phyloP scores from a whole-genome alignment of 2,888 invertebrate genomes.

The Lasius fuliginosus region DNA sequence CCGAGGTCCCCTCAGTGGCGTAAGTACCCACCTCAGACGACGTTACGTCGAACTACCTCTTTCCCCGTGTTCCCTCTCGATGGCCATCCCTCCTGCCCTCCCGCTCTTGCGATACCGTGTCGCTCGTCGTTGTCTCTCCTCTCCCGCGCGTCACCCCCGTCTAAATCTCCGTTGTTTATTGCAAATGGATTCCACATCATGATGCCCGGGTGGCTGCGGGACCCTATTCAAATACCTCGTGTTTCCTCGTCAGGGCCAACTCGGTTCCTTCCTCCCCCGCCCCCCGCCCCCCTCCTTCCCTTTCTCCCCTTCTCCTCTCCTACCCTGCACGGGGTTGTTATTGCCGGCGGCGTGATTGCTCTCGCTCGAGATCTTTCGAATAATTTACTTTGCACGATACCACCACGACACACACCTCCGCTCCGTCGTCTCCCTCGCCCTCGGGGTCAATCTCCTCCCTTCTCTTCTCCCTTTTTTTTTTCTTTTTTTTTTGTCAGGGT shows the following conservation, averaged over 20 bases:
- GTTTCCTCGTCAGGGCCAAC: conserved; percentile 78
- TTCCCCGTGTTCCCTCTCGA: conserved; percentile 56
- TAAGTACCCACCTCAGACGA: conserved; percentile 84
- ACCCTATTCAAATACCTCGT: conserved; percentile 83
- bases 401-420: conserved; percentile 64
- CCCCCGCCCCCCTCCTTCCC: conserved; percentile 46
- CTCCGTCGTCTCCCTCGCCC: conserved; percentile 51
- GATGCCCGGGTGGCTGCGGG: conserved; percentile 81
- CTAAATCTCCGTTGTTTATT: conserved; percentile 86
- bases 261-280: conserved; percentile 54
- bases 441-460: conserved; percentile 50
- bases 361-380: conserved; percentile 82
- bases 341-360: conserved; percentile 81
- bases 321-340: conserved; percentile 78
- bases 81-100: conserved; percentile 59
- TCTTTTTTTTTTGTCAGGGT: conserved; percentile 70
- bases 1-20: conserved; percentile 82
- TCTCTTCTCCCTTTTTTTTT: conserved; percentile 4
- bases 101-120: conserved; percentile 50
- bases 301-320: conserved; percentile 49
- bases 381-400: conserved; percentile 82
- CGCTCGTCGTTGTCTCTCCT: conserved; percentile 51
- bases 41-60: conserved; percentile 72
- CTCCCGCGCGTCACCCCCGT: conserved; percentile 62
- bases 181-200: conserved; percentile 86